Base-by-base conservation (phyloP, 2,888 invertebrate species). In the Phalangium opilio region DNA sequence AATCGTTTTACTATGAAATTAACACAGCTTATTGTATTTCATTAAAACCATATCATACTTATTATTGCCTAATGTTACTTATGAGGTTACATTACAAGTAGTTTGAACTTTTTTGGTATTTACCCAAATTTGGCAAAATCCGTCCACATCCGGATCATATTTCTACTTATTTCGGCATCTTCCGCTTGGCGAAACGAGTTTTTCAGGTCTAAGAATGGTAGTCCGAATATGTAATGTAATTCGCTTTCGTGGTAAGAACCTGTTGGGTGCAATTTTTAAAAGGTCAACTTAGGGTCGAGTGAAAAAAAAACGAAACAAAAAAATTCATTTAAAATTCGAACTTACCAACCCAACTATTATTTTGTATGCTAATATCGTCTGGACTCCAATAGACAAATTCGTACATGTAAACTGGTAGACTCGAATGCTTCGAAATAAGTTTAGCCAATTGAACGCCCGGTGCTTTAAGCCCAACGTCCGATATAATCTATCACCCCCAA, bases 151-250 rank as follows among this genome's bases (percentile, higher is more conserved):
- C 62, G 62, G 61, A 71, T 70, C 64, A 70, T 67, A 53, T 66
- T 65, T 52, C 70, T 65, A 41, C 69, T 68, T 51, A 71, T 67
- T 55, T 69, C 67, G 48, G 64, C 61, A 56, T 72, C 71, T 41
- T 64, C 54, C 20, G 58, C 57, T 5, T 56, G 52, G 32, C 62
- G 55, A n/a, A 63, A 53, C 44, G 61, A 62, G 53, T 62, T 65
- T 33, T 53, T 58, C 48, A 60, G 59, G 48, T 70, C 68, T 48
- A 71, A 60, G 53, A 66, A 70, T 0, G 71, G 70, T 47, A 67
- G 65, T 1, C 72, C 72, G 57, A 72, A 70, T 41, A 71, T 60
- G 55, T 70, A 72, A 54, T 70, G 69, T 19, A 71, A 58, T 47
- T 72, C 72, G 49, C 66, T 68, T 38, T 70, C 70, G 58, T 70